Conservation (phyloP, 2,113 vertebrate species). For the Hemiprocne comata region DNA sequence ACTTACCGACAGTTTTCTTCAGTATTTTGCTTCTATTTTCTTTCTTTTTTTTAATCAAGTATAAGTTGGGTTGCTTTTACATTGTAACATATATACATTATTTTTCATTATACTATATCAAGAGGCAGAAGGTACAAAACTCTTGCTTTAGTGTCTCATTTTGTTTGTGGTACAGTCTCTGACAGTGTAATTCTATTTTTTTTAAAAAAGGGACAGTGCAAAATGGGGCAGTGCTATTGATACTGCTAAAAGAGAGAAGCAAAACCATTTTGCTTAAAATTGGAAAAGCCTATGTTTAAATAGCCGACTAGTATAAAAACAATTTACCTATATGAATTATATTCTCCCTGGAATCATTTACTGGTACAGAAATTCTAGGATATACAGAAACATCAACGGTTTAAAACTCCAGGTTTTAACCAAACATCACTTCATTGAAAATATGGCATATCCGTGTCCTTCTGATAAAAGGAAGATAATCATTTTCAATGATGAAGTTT, state of each 20-base stretch:
- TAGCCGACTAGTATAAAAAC: not conserved
- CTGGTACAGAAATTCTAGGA: not conserved
- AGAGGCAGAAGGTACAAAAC: not conserved
- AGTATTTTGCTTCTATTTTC: not conserved
- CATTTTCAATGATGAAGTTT: not conserved
- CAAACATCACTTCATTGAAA: not conserved
- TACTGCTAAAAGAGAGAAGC: not conserved
- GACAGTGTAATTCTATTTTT: not conserved
- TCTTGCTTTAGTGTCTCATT: not conserved
- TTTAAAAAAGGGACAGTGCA: not conserved
- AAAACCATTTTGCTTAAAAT: not conserved
- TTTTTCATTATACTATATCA: not conserved
- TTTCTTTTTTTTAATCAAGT: not conserved
- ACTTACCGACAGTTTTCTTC: not conserved
- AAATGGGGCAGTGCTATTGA: not conserved
- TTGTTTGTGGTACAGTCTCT: not conserved
- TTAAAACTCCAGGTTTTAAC: not conserved
- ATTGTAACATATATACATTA: not conserved
- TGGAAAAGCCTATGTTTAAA: not conserved
- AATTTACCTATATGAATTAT: not conserved
- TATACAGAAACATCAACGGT: not conserved
- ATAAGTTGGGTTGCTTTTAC: not conserved
- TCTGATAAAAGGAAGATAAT: not conserved
- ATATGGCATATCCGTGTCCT: rapidly evolving
- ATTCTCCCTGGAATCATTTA: not conserved